Conservation (phyloP, 2,888 invertebrate genomes). For the Chrysolina haemoptera region DNA sequence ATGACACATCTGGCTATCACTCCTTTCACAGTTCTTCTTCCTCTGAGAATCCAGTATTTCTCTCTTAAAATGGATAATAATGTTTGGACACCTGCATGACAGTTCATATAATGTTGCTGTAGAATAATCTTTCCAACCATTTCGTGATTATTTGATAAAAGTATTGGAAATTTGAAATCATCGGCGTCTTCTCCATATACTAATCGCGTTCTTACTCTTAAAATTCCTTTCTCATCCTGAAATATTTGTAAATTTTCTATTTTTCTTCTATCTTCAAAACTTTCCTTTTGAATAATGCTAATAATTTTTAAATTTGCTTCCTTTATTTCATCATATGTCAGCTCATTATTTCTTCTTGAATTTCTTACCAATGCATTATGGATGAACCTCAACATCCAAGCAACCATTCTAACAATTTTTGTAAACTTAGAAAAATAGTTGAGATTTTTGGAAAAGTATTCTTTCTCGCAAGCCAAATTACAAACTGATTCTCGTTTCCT, state of each 20-base stretch:
- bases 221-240: too few relatives aligned
- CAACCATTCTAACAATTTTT: neutral
- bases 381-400: neutral
- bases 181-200: neutral
- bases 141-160: neutral
- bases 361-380: neutral
- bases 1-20: neutral
- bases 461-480: neutral
- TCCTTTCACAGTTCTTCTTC: slow-evolving; percentile 3
- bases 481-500: neutral
- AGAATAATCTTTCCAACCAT: neutral
- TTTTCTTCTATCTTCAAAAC: too few relatives aligned
- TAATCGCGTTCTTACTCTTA: neutral
- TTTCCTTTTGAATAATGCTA: too few relatives aligned
- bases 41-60: slow-evolving; percentile 16
- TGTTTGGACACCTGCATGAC: slow-evolving; percentile 8
- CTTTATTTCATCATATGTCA: too few relatives aligned
- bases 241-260: too few relatives aligned
- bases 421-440: neutral
- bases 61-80: slow-evolving; percentile 5
- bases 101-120: neutral
- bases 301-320: too few relatives aligned
- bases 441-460: neutral
- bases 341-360: neutral
- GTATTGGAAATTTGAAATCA: slow-evolving; percentile 12